Conservation (phyloP, 2,888 invertebrate species). For the Lasioglossum figueresi region DNA sequence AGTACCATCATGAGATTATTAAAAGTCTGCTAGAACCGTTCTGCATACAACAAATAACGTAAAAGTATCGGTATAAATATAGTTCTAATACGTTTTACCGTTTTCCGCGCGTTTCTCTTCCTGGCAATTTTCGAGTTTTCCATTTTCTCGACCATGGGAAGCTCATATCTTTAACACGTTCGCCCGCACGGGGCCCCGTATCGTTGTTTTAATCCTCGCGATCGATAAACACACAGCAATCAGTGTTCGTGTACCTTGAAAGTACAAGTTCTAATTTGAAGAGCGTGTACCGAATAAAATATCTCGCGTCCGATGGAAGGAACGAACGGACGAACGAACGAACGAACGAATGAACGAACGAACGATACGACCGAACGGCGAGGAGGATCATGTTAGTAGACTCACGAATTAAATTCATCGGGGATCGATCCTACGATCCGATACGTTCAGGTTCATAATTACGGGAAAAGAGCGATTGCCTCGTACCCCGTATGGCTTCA, state of each 20-base stretch:
- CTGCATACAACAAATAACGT: background rate
- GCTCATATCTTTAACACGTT: background rate
- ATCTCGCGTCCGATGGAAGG: background rate
- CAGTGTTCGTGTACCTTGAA: slow-evolving; percentile 1
- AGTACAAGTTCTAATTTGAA: slow-evolving; percentile 10
- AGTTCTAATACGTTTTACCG: background rate
- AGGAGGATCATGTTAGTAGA: background rate
- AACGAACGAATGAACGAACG: background rate
- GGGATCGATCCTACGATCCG: background rate
- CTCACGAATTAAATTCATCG: background rate
- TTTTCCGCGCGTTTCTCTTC: background rate
- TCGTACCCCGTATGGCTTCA: slow-evolving; percentile 1
- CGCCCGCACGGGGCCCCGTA: background rate
- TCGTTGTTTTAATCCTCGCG: background rate
- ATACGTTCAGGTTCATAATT: background rate
- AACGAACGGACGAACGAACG: background rate
- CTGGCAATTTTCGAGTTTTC: background rate
- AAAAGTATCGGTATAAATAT: background rate
- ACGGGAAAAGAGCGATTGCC: slow-evolving; percentile 10
- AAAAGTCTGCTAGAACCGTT: background rate
- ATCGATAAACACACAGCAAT: slow-evolving; percentile 2
- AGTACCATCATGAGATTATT: too few relatives aligned
- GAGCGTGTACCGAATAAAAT: slow-evolving; percentile 1
- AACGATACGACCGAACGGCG: background rate
- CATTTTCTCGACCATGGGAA: background rate